A percentile compares a stretch with the other conserved stretches of the same genome.
phyloP scores from a whole-genome alignment of 2,888 invertebrate species.

The Sinelater perroti region DNA sequence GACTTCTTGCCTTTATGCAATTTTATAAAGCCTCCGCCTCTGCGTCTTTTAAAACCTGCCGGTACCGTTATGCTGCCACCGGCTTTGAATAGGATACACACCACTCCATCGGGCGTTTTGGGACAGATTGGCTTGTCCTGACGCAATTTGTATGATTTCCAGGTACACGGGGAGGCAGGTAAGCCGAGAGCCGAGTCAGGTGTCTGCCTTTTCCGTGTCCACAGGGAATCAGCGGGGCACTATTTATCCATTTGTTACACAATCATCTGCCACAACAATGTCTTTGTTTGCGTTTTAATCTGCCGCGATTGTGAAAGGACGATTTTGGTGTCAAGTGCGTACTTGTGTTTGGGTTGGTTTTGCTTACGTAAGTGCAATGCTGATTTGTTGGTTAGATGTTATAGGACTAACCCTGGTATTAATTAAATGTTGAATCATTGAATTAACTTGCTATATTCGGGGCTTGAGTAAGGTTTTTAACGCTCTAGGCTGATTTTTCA shows the following conservation, averaged over 20 bases:
- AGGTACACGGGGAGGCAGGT: constrained; percentile 28
- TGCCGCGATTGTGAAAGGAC: not conserved
- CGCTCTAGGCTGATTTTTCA: no score
- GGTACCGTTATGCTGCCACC: not conserved
- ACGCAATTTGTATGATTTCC: constrained; percentile 15
- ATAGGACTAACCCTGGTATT: no score
- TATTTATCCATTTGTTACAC: constrained; percentile 33
- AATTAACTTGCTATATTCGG: no score
- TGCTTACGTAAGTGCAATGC: constrained; percentile 65
- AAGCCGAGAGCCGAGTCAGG: constrained; percentile 31
- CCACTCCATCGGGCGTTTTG: not conserved
- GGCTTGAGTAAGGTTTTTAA: no score
- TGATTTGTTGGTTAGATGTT: no score
- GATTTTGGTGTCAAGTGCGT: not conserved
- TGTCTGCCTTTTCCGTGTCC: constrained; percentile 33
- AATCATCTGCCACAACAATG: constrained; percentile 21
- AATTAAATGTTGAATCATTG: no score
- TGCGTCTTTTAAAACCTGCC: no score
- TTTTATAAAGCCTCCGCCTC: no score
- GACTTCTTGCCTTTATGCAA: no score
- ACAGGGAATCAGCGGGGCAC: constrained; percentile 33
- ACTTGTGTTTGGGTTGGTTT: not conserved
- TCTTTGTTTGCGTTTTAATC: constrained; percentile 20
- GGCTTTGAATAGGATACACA: no score
- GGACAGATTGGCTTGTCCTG: constrained; percentile 1